These are phyloP conservation scores for Elysia crispata DNA, from an alignment of 2,888 invertebrate genomes.

Conservation along the genomic window DNA sequence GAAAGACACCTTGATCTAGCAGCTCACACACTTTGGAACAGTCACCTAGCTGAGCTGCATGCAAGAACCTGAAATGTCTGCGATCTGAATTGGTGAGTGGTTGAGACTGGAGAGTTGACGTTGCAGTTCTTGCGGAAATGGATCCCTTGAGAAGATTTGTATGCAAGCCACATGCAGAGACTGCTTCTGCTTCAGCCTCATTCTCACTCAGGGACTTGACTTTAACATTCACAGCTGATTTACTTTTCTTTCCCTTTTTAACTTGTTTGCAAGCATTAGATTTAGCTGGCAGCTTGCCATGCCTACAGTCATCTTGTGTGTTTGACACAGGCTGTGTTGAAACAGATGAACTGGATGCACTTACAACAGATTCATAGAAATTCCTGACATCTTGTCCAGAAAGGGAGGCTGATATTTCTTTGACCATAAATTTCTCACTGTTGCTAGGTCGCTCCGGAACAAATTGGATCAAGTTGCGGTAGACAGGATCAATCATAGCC, in stretches of 20 bases:
- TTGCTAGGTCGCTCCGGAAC: not conserved
- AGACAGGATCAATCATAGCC: constrained; percentile 5
- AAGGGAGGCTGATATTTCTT: not conserved
- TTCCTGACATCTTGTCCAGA: not conserved
- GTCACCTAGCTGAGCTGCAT: constrained; percentile 68
- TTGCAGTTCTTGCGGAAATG: not conserved
- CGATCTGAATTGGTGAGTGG: not conserved
- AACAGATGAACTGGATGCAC: no score
- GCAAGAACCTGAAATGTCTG: constrained; percentile 56
- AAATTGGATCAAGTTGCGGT: constrained; percentile 38
- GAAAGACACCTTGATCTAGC: constrained; percentile 65
- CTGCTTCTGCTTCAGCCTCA: not conserved
- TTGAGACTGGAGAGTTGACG: not conserved
- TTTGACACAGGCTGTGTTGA: no score
- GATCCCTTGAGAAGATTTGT: not conserved
- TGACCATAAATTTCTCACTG: no score
- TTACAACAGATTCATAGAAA: not conserved
- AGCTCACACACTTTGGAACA: constrained; percentile 54
- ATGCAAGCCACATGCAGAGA: no score
- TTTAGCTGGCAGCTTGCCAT: not conserved
- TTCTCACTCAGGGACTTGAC: not conserved
- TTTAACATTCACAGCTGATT: not conserved
- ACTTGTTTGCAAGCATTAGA: not conserved
- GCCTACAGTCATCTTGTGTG: not conserved
- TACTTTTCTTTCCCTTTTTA: not conserved